A percentile compares a stretch with the other conserved stretches of the same genome.
These are phyloP conservation scores for Apeira syringaria DNA, from an alignment of 2,888 invertebrate species.

Conservation along the genomic window DNA sequence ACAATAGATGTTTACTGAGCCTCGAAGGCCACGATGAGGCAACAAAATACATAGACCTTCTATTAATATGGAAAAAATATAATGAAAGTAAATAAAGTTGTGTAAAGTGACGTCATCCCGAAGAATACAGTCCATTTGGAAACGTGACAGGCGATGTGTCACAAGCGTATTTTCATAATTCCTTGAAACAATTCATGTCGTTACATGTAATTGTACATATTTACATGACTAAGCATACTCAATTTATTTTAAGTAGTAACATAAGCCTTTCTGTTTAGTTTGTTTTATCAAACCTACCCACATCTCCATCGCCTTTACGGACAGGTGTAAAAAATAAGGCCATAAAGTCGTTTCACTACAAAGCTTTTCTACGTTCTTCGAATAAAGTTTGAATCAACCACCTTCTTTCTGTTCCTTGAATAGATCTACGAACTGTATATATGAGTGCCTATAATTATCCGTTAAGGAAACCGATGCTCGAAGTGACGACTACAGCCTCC, in stretches of 20 bases:
- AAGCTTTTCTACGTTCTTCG: no score
- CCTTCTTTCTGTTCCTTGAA: constrained; percentile 21
- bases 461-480: constrained; percentile 43
- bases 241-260: constrained; percentile 5
- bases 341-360: no score
- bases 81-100: constrained; percentile 36
- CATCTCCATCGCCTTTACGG: no score
- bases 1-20: constrained; percentile 75
- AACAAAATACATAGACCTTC: constrained; percentile 49
- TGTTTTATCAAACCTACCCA: no score
- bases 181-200: neutral
- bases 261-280: no score
- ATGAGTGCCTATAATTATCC: constrained; percentile 31
- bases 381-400: constrained; percentile 24
- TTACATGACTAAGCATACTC: neutral
- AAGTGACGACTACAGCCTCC: constrained; percentile 41
- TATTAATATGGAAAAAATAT: constrained; percentile 40
- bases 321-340: no score
- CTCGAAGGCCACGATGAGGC: constrained; percentile 67
- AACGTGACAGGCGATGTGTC: constrained; percentile 7
- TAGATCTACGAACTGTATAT: constrained; percentile 6
- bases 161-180: neutral
- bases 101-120: constrained; percentile 11
- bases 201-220: no score
- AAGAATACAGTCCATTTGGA: neutral